These are phyloP conservation scores for Ptilonorhynchus violaceus DNA, from an alignment of 2,113 vertebrate species.

Conservation along the genomic window DNA sequence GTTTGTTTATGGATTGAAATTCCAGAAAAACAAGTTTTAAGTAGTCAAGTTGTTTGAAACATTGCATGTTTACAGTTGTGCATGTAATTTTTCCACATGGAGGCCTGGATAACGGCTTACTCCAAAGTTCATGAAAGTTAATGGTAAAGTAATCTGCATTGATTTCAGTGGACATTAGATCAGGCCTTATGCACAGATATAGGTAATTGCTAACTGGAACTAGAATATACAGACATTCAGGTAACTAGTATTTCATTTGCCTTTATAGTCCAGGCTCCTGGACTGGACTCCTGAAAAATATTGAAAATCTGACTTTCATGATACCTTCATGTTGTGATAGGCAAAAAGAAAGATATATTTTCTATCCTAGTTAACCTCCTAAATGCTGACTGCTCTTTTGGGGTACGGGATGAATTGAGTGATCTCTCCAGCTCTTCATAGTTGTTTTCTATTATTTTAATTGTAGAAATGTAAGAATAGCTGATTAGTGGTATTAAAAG, in stretches of 20 bases:
- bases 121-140: neutral
- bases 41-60: neutral
- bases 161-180: neutral
- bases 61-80: neutral
- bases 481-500: neutral
- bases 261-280: neutral
- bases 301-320: neutral
- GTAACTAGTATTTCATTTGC: neutral
- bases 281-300: neutral
- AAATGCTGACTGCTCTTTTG: neutral
- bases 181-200: neutral
- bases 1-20: neutral
- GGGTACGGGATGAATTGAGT: neutral
- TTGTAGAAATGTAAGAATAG: neutral
- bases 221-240: neutral
- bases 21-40: neutral
- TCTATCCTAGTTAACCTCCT: neutral
- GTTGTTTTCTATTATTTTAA: neutral
- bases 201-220: neutral
- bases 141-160: neutral
- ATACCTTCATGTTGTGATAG: neutral
- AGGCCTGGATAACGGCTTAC: neutral
- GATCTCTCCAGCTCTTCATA: neutral
- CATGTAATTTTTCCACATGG: accelerated
- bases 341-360: neutral